phyloP scores from a whole-genome alignment of 2,888 invertebrate genomes.

The Drosophila falleni region DNA sequence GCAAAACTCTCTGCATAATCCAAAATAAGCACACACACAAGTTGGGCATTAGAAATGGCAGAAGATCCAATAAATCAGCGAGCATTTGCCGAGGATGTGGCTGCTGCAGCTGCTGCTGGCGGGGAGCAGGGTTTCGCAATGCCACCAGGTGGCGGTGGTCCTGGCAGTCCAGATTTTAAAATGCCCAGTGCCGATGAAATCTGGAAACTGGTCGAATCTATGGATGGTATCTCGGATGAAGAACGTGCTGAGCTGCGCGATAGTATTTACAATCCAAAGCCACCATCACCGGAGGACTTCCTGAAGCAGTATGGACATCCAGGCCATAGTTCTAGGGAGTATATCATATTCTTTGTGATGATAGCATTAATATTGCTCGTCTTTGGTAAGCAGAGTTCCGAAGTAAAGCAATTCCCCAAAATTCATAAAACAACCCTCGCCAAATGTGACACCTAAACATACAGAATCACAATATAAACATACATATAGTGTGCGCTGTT shows the following conservation, averaged over 20 bases:
- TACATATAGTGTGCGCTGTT: slow-evolving; percentile 46
- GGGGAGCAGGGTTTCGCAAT: slow-evolving; percentile 64
- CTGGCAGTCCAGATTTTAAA: slow-evolving; percentile 80
- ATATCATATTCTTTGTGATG: slow-evolving; percentile 83
- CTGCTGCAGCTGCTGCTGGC: slow-evolving; percentile 76
- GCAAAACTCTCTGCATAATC: slow-evolving; percentile 16
- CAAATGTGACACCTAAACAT: slow-evolving; percentile 27
- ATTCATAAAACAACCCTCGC: slow-evolving; percentile 28
- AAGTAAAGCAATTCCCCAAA: background rate
- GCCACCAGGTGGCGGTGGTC: slow-evolving; percentile 48
- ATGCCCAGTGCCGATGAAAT: slow-evolving; percentile 87
- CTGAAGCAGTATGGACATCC: slow-evolving; percentile 60
- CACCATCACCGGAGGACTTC: slow-evolving; percentile 82
- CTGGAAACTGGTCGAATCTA: slow-evolving; percentile 87
- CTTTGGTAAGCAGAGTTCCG: slow-evolving; percentile 83
- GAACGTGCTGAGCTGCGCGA: slow-evolving; percentile 87
- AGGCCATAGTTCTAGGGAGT: slow-evolving; percentile 78
- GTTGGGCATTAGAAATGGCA: slow-evolving; percentile 63
- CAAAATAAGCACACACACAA: slow-evolving; percentile 1
- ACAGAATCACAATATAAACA: background rate
- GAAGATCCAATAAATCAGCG: slow-evolving; percentile 81
- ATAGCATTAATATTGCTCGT: slow-evolving; percentile 83
- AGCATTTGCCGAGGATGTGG: slow-evolving; percentile 81
- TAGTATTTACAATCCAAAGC: slow-evolving; percentile 86
- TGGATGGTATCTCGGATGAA: slow-evolving; percentile 87